These are phyloP conservation scores for Lepas anatifera DNA, from an alignment of 2,888 invertebrate species.

Conservation along the genomic window DNA sequence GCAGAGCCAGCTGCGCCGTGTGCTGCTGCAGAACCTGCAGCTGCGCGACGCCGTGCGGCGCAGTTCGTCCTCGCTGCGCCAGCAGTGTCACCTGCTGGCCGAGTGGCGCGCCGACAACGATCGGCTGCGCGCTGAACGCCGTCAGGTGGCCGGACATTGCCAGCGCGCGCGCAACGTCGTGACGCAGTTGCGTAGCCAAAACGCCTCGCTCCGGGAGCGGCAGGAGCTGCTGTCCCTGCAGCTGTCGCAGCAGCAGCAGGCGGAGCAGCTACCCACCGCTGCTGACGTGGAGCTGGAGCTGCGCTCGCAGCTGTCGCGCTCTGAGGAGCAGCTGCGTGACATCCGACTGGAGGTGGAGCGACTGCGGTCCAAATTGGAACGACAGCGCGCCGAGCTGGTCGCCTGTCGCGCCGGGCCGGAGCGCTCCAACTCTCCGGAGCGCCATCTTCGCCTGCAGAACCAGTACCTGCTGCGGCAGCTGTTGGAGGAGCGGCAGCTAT, in stretches of 20 bases:
- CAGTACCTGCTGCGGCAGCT: neutral
- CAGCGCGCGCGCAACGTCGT: neutral
- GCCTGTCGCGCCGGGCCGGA: neutral
- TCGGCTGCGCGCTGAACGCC: neutral
- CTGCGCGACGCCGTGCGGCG: neutral
- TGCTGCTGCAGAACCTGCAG: neutral
- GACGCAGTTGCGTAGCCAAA: neutral
- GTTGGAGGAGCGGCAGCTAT: neutral
- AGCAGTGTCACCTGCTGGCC: neutral
- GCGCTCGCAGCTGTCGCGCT: conserved; percentile 7
- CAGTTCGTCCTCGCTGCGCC: neutral
- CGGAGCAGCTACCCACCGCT: neutral
- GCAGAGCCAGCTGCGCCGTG: neutral
- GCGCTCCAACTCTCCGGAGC: neutral
- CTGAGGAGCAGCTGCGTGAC: conserved; percentile 9
- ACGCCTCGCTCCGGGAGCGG: neutral
- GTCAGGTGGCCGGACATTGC: neutral
- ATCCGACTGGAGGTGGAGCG: neutral
- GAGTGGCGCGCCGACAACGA: neutral
- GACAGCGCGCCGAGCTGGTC: conserved; percentile 6
- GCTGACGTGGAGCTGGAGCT: conserved; percentile 5
- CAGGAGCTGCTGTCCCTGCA: too few relatives aligned
- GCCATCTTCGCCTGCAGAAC: neutral
- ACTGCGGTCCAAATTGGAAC: conserved; percentile 7
- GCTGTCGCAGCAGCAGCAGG: conserved; percentile 3